Evolutionary conservation across 2,797 vertebrate genomes (phyloP).

Genomic region (Ceryle rudis): DNA sequence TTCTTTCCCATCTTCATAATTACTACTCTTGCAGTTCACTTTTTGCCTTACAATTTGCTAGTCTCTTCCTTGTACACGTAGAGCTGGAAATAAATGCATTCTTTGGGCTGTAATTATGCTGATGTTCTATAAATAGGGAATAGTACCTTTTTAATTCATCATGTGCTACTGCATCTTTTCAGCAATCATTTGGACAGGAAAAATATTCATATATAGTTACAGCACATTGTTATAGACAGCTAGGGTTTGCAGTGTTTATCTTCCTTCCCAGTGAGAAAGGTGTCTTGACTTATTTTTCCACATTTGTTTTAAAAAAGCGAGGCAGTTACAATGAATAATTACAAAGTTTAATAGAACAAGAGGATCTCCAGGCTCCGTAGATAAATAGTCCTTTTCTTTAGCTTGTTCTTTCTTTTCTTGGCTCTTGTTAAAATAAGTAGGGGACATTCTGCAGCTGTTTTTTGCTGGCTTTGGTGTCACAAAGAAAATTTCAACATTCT

Average conservation of each 20-base stretch:
- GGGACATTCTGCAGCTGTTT: conserved; percentile 10
- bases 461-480: conserved; percentile 46
- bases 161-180: not conserved
- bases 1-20: conserved; percentile 27
- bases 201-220: not conserved
- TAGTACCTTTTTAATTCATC: not conserved
- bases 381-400: not conserved
- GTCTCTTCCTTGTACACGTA: conserved; percentile 6
- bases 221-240: not conserved
- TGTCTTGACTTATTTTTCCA: not conserved
- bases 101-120: not conserved
- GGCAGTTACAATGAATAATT: conserved; percentile 52
- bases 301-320: conserved; percentile 13
- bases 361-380: not conserved
- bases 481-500: not conserved
- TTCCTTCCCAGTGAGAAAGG: not conserved
- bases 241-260: not conserved
- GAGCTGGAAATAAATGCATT: conserved; percentile 19
- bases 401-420: no score
- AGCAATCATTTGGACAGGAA: not conserved
- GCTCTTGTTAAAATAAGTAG: conserved; percentile 57
- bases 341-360: conserved; percentile 9
- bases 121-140: not conserved
- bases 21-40: not conserved
- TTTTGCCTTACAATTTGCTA: conserved; percentile 3